Evolutionary conservation across 2,888 invertebrate species (phyloP).

Genomic region (Nezara viridula): DNA sequence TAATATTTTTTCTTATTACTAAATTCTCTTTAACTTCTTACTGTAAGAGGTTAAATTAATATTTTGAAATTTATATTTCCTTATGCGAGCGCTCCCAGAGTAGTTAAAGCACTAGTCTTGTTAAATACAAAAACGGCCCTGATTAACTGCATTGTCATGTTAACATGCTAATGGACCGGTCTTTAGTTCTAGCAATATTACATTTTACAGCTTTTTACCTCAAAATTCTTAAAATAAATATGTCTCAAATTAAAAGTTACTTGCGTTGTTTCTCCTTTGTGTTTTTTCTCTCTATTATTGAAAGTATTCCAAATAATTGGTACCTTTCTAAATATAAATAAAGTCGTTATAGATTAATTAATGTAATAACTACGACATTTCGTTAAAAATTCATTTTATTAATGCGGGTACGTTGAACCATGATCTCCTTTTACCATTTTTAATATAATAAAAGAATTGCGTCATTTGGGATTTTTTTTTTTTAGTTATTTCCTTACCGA

Average conservation of each 20-base stretch:
- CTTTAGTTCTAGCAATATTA: not conserved
- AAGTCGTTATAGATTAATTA: too few relatives aligned
- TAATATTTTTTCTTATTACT: not conserved
- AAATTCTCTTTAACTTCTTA: too few relatives aligned
- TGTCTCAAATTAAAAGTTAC: too few relatives aligned
- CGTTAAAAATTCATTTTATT: not conserved
- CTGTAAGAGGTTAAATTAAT: not conserved
- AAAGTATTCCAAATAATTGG: too few relatives aligned
- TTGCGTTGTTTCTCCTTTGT: too few relatives aligned
- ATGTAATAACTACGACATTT: not conserved
- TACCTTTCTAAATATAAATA: too few relatives aligned
- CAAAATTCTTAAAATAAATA: not conserved
- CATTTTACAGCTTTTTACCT: not conserved
- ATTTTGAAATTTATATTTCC: not conserved
- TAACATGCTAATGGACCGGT: not conserved
- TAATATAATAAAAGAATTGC: not conserved
- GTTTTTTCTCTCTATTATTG: too few relatives aligned
- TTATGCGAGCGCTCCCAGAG: not conserved
- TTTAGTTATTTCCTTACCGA: not conserved
- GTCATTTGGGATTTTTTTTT: not conserved
- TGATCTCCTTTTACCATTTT: not conserved
- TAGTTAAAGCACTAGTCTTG: not conserved
- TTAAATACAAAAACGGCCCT: not conserved
- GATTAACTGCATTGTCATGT: slow-evolving; percentile 37
- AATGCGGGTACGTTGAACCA: not conserved